Conservation (phyloP, 2,113 vertebrate genomes). For the Romanogobio albipinnatus region DNA sequence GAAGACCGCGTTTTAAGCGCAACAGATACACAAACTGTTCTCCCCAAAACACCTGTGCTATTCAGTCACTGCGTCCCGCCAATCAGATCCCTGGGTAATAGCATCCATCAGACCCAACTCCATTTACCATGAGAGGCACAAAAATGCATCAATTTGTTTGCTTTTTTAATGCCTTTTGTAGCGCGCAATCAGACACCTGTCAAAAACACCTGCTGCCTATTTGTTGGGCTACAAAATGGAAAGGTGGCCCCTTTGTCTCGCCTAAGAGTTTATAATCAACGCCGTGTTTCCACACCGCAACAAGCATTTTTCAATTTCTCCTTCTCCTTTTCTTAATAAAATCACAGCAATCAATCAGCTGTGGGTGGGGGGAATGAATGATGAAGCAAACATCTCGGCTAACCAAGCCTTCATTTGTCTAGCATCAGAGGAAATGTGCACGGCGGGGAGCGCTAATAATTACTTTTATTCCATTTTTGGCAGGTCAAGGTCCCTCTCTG, state of each 20-base stretch:
- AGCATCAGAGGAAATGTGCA: constrained; percentile 40
- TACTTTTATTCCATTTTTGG: constrained; percentile 26
- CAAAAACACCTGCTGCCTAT: constrained; percentile 78
- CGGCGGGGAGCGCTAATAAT: not conserved
- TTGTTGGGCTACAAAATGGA: constrained; percentile 60
- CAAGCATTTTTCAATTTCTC: constrained; percentile 80
- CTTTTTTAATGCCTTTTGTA: constrained; percentile 78
- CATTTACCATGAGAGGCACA: constrained; percentile 71
- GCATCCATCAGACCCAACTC: constrained; percentile 77
- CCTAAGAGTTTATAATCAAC: constrained; percentile 78
- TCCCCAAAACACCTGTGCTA: constrained; percentile 69
- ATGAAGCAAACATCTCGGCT: constrained; percentile 76
- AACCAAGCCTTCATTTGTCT: constrained; percentile 75
- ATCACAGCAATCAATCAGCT: constrained; percentile 79
- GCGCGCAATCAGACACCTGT: constrained; percentile 81
- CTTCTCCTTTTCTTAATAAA: constrained; percentile 79
- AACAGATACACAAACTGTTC: constrained; percentile 27
- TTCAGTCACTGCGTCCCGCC: constrained; percentile 53
- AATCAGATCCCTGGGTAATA: constrained; percentile 74
- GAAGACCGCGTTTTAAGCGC: constrained; percentile 2
- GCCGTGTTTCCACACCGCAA: constrained; percentile 76
- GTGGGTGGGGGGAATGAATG: constrained; percentile 62
- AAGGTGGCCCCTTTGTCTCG: constrained; percentile 74
- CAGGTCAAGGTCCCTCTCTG: constrained; percentile 31
- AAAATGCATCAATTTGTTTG: constrained; percentile 77